Conservation (phyloP, 2,888 invertebrate genomes). For the Tryphoninae sp. region DNA sequence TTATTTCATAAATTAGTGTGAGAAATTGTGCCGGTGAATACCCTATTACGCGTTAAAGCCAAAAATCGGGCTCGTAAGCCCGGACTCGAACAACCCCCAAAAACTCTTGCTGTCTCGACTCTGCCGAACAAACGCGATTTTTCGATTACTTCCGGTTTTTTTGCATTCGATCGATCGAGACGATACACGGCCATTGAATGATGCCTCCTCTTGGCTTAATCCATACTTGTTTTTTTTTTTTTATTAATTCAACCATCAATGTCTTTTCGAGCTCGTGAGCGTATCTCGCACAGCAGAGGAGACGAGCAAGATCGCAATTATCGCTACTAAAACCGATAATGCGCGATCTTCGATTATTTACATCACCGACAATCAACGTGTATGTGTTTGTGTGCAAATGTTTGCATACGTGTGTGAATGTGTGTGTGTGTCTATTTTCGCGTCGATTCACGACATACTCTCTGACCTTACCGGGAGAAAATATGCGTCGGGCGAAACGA, state of each 20-base stretch:
- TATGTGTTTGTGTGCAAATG: constrained; percentile 49
- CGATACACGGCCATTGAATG: constrained; percentile 36
- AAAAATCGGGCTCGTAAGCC: constrained; percentile 29
- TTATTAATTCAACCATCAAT: constrained; percentile 42
- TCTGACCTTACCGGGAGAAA: constrained; percentile 42
- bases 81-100: constrained; percentile 6
- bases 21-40: constrained; percentile 45
- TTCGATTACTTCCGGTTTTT: constrained; percentile 3
- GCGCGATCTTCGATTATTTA: constrained; percentile 40
- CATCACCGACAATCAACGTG: constrained; percentile 49
- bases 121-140: constrained; percentile 25
- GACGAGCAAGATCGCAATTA: constrained; percentile 45
- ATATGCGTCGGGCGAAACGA: constrained; percentile 45
- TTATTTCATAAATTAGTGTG: constrained; percentile 36
- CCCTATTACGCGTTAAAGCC: constrained; percentile 43
- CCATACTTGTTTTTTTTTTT: constrained; percentile 52
- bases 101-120: constrained; percentile 43
- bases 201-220: constrained; percentile 25
- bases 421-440: constrained; percentile 40
- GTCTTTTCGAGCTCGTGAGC: constrained; percentile 23
- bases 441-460: constrained; percentile 67
- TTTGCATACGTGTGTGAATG: constrained; percentile 41
- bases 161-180: not conserved
- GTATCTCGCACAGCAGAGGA: constrained; percentile 41
- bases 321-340: constrained; percentile 37